Evolutionary conservation across 2,113 vertebrate species (phyloP), one percentile per base, ranked within the genome.

Genomic region (Mesembrinibis cayennensis): DNA sequence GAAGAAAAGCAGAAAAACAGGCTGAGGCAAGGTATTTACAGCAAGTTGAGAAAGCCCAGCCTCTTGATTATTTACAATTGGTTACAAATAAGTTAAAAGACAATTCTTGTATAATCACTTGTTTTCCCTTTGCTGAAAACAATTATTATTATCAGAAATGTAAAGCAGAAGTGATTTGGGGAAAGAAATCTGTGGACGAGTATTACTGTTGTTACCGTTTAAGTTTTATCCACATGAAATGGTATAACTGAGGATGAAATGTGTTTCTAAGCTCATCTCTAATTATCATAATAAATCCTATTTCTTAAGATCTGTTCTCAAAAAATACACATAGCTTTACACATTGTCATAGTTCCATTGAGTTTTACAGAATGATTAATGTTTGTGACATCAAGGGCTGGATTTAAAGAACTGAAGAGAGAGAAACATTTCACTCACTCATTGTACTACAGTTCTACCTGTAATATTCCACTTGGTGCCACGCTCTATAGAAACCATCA

Each of bases 401-500:
- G 76, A 92, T 74, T 93, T 90, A 40, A 85, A 88, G 72, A 95
- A 92, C 77, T 96, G 85, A 89, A 80, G 83, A 97, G 90, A 89
- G 94, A 97, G 90, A 96, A 97, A 97, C 92, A 94, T 89, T 93
- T 97, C 97, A 98, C 96, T 98, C 97, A 97, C 97, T 97, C 96
- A 97, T 96, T 97, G 95, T 61, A 97, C 94, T 97, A 97, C 93
- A 96, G 93, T 56, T 97, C 93, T 98, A 99, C 99, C 99, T 99
- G 98, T 99, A 99, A 98, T 99, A 99, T 97, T 99, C 99, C 96
- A 99, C 99, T 95, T 99, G 99, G 98, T 99, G 99, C 99, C 99
- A 99, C 1, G 99, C 99, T 96, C 99, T 98, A 95, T 99, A 99
- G 98, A 99, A 99, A 70, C 99, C 99, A 98, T 99, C 99, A 96